Conservation (phyloP, 2,888 invertebrate genomes). For the Sialis lutaria region DNA sequence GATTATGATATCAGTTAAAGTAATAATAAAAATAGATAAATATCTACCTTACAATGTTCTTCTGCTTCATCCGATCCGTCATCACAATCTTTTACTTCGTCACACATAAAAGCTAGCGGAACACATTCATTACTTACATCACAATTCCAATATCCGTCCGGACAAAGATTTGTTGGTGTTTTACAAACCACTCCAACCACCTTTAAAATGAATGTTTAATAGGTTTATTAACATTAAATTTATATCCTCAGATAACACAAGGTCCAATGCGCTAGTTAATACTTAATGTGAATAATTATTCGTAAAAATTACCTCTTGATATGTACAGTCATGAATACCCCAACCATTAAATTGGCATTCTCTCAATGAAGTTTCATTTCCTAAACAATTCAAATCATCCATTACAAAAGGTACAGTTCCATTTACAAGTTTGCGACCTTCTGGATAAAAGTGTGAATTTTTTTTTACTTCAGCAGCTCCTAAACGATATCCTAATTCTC, state of each 20-base stretch:
- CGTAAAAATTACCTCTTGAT: constrained; percentile 32
- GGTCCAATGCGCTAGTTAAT: background rate
- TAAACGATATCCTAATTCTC: constrained; percentile 43
- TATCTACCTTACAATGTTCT: constrained; percentile 36
- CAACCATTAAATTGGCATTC: constrained; percentile 56
- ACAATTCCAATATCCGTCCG: constrained; percentile 43
- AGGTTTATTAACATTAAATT: background rate
- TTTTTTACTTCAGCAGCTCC: constrained; percentile 43
- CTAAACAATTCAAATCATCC: constrained; percentile 48
- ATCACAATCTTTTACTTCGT: constrained; percentile 41
- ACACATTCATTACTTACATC: constrained; percentile 39
- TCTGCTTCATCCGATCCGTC: constrained; percentile 44
- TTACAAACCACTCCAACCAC: constrained; percentile 46
- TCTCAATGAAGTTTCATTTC: constrained; percentile 44
- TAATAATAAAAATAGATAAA: background rate
- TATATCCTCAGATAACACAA: background rate
- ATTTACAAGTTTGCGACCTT: constrained; percentile 11
- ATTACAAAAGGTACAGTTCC: constrained; percentile 39
- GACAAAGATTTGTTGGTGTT: constrained; percentile 36
- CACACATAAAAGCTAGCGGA: constrained; percentile 42
- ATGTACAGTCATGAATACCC: constrained; percentile 53
- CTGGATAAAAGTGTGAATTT: constrained; percentile 29
- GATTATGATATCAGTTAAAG: background rate
- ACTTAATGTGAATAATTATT: background rate
- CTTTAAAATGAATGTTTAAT: constrained; percentile 14